Conservation (phyloP, 1,140 invertebrate genomes). For the Carposina sasakii region DNA sequence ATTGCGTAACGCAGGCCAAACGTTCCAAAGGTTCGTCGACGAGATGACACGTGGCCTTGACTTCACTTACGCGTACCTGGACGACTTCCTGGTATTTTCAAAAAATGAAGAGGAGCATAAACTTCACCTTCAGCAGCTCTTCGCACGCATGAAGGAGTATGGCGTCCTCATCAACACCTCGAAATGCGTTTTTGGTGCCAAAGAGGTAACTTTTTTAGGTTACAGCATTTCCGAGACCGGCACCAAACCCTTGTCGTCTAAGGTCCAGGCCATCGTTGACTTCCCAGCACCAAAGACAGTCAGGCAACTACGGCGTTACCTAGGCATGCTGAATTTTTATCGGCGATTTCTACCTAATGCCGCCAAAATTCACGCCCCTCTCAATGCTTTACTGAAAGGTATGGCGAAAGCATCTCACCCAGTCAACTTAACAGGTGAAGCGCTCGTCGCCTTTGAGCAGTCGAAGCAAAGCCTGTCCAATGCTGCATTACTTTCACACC, state of each 20-base stretch:
- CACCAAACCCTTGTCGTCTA: constrained; percentile 30
- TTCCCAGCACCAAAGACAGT: constrained; percentile 39
- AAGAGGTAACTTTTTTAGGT: constrained; percentile 30
- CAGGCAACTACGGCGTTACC: constrained; percentile 19
- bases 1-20: constrained; percentile 41
- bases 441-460: not conserved
- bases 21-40: constrained; percentile 70
- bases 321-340: not conserved
- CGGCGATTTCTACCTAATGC: not conserved
- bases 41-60: constrained; percentile 37
- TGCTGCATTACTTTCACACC: not conserved
- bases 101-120: constrained; percentile 27
- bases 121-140: constrained; percentile 24
- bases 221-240: constrained; percentile 25
- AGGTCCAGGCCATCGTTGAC: constrained; percentile 26
- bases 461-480: not conserved
- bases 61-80: constrained; percentile 33
- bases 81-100: constrained; percentile 49
- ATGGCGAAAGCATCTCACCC: not conserved
- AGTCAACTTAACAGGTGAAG: not conserved
- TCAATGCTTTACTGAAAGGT: not conserved
- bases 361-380: not conserved
- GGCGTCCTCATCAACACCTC: constrained; percentile 35
- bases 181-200: constrained; percentile 31
- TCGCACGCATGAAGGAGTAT: constrained; percentile 27